Evolutionary conservation across 2,797 vertebrate genomes (phyloP).

Genomic region (Silurus lanzhouensis): DNA sequence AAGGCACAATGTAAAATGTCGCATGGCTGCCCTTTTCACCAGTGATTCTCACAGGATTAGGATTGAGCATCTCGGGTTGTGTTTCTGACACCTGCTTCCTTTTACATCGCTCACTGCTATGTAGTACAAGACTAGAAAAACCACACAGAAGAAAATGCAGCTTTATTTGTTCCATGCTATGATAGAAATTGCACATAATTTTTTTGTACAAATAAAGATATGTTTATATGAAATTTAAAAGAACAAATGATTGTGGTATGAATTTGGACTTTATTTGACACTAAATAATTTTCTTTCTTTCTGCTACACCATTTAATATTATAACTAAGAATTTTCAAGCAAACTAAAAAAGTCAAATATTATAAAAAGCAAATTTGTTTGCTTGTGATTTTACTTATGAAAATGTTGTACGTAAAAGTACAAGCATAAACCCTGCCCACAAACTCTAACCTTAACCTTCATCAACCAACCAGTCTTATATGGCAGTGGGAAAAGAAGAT

Average conservation of each 20-base stretch:
- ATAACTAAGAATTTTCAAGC: background rate
- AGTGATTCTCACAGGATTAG: slow-evolving; percentile 11
- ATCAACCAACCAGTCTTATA: background rate
- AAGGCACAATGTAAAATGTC: slow-evolving; percentile 43
- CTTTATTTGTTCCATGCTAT: background rate
- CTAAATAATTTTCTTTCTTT: too few relatives aligned
- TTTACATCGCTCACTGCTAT: background rate
- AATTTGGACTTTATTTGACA: background rate
- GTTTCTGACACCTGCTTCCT: slow-evolving; percentile 15
- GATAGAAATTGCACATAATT: background rate
- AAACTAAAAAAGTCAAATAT: background rate
- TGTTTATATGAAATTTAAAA: background rate
- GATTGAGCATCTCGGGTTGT: background rate
- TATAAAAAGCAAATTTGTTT: background rate
- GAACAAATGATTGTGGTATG: background rate
- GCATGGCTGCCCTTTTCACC: slow-evolving; percentile 42
- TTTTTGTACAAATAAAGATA: background rate
- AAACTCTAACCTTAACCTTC: background rate
- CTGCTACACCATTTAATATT: background rate
- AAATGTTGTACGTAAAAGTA: background rate
- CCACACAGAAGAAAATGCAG: background rate
- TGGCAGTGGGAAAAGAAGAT: background rate
- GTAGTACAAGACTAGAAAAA: background rate
- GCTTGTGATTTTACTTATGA: too few relatives aligned
- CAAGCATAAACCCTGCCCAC: background rate